phyloP scores from a whole-genome alignment of 2,797 vertebrate species.

The Aratinga solstitialis region DNA sequence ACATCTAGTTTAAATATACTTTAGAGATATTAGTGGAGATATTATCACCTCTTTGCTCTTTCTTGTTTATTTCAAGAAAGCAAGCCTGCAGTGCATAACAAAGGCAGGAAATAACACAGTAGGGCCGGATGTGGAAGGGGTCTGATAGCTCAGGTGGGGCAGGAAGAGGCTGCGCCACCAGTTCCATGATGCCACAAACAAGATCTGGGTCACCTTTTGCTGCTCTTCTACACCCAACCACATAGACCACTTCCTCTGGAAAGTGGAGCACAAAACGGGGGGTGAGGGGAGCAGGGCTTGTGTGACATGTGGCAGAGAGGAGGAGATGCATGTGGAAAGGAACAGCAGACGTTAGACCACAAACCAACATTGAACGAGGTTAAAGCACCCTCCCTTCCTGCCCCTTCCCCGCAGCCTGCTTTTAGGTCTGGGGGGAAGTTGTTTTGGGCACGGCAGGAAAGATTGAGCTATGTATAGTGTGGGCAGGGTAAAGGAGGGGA shows the following conservation, averaged over 20 bases:
- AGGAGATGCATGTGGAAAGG: background rate
- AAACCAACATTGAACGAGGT: background rate
- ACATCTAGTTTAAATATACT: background rate
- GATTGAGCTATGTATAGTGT: background rate
- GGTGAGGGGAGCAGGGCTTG: background rate
- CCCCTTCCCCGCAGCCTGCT: background rate
- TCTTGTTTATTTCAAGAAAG: constrained; percentile 58
- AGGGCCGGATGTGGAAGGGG: constrained; percentile 57
- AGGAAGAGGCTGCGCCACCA: background rate
- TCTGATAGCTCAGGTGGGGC: constrained; percentile 53
- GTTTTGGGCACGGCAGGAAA: background rate
- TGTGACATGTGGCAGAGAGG: background rate
- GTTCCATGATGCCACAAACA: constrained; percentile 69
- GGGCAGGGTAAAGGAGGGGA: background rate
- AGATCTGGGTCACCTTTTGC: constrained; percentile 62
- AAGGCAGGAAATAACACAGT: constrained; percentile 50
- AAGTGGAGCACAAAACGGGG: background rate
- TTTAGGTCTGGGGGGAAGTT: background rate
- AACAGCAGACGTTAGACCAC: constrained; percentile 47
- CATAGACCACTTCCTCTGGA: constrained; percentile 78
- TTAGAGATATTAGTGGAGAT: background rate
- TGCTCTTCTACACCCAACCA: background rate
- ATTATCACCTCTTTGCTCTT: background rate
- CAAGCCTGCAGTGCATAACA: constrained; percentile 2
- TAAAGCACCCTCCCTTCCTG: background rate